Evolutionary conservation across 1,140 invertebrate species (phyloP), one percentile per base, ranked within the genome.

Genomic region (Nylanderia fulva): DNA sequence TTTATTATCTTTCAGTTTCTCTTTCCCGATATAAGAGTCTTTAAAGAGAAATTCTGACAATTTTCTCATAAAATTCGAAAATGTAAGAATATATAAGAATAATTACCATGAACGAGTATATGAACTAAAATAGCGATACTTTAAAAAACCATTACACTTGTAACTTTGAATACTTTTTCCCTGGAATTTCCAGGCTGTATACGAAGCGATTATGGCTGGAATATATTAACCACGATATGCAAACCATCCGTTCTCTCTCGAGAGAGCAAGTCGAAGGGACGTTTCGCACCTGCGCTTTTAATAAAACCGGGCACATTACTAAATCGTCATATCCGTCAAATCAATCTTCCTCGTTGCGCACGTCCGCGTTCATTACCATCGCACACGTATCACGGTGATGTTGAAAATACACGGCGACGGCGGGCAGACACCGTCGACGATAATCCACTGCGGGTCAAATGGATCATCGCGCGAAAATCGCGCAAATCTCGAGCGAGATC

Each of bases 301-400:
- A 82, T 82, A 72, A 82, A 82, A 82, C 52, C 29, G 58, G 52
- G 74, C 74, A 4, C 61, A 79, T 79, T 45, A 60, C 66, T 33
- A 71, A 80, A 68, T 82, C 77, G 66, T 82, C 77, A 72, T 72
- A 82, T 72, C 77, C 77, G 77, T 82, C 77, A 82, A 82, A 82
- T 82, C 77, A 72, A 82, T 82, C 77, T 82, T 72, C 24, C 77
- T 29, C 52, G 77, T 71, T 60, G 66, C 77, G 11, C 64, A 36
- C 77, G 66, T 56, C 24, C 64, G 64, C 64, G 76, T 80, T 80
- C 63, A 80, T 80, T 80, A 80, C 8, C 36, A 64, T 66, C 64
- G 33, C 45, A 8, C 21, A 29, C 42, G 13, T 61, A 42, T 52
- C 29, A 48, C 66, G 27, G 8, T 42, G 48, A 72, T 24, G 64